Percentiles rank a stretch among this genome's conserved stretches.
phyloP scores from a whole-genome alignment of 2,888 invertebrate genomes.

The Dusona sp. region DNA sequence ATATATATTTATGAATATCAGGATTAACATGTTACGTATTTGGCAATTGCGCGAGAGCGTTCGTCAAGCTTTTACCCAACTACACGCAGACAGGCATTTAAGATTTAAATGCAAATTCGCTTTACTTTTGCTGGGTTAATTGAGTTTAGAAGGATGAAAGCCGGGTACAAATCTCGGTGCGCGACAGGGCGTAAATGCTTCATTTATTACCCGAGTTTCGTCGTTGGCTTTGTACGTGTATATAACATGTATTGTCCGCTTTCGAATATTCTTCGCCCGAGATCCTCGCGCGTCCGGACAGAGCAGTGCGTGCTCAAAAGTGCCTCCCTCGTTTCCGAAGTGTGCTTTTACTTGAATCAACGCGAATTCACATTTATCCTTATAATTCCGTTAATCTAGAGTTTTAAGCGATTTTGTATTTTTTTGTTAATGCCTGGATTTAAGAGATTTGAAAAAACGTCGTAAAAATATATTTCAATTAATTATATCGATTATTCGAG shows the following conservation, averaged over 20 bases:
- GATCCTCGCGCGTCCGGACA: neutral
- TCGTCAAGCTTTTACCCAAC: constrained; percentile 39
- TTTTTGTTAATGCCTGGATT: neutral
- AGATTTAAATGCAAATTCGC: constrained; percentile 77
- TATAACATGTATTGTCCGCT: neutral
- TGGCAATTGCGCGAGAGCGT: neutral
- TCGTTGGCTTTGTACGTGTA: constrained; percentile 22
- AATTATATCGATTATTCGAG: neutral
- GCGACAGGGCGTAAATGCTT: constrained; percentile 69
- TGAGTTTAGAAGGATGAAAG: constrained; percentile 71
- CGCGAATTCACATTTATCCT: no score
- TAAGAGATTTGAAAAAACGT: neutral
- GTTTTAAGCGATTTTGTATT: no score
- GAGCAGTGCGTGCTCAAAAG: neutral
- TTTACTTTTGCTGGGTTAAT: constrained; percentile 77
- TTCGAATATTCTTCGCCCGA: constrained; percentile 25
- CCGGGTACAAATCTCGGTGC: constrained; percentile 10
- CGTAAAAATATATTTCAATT: neutral
- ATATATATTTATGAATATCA: neutral
- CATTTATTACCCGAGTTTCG: constrained; percentile 66
- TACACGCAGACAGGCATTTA: constrained; percentile 64
- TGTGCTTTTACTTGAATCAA: no score
- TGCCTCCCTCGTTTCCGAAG: no score
- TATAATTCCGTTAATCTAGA: no score
- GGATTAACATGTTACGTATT: constrained; percentile 16